Percentiles rank a stretch among this genome's conserved stretches.
phyloP scores from a whole-genome alignment of 2,113 vertebrate species.

The Nothocercus nigrocapillus region DNA sequence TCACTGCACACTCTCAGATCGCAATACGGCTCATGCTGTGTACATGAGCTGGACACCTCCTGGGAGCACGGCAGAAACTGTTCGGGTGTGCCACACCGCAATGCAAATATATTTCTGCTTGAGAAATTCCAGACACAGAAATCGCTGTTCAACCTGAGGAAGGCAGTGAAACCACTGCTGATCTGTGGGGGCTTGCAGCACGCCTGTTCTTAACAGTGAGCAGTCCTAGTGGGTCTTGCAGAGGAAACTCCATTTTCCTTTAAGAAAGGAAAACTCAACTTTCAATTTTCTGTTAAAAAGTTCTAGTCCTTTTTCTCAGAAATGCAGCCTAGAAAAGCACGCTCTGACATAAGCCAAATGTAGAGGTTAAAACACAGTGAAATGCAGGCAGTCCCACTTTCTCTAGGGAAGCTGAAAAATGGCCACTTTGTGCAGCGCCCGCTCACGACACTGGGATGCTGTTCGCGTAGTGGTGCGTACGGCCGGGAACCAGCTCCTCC shows the following conservation, averaged over 20 bases:
- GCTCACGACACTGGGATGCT: neutral
- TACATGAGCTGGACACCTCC: neutral
- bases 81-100: neutral
- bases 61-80: neutral
- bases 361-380: neutral
- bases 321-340: neutral
- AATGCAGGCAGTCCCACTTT: neutral
- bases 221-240: neutral
- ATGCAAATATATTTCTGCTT: neutral
- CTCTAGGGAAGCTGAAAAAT: neutral
- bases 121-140: neutral
- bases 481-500: neutral
- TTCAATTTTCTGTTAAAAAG: neutral
- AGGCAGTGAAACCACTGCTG: neutral
- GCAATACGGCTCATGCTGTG: neutral
- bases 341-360: neutral
- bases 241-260: neutral
- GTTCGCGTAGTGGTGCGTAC: neutral
- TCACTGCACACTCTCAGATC: neutral
- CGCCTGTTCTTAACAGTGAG: neutral
- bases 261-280: neutral
- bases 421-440: neutral
- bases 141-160: accelerated
- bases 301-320: neutral
- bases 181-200: accelerated